Conservation (phyloP, 2,888 invertebrate genomes). For the Caenorhabditis sp. region DNA sequence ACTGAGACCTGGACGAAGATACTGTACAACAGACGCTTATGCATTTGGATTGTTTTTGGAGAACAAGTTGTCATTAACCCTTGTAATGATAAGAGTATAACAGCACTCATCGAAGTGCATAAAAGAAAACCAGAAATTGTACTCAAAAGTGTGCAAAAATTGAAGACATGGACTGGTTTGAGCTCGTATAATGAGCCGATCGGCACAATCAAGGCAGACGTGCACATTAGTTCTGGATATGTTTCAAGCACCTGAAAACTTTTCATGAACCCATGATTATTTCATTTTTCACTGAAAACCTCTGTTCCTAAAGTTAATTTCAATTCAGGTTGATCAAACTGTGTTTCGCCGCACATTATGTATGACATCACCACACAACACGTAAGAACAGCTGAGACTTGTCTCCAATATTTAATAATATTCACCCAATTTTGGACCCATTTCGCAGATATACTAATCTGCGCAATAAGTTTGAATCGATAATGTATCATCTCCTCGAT, state of each 20-base stretch:
- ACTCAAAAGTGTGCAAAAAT: too few species aligned
- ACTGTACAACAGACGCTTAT: slow-evolving; percentile 23
- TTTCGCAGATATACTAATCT: slow-evolving; percentile 3
- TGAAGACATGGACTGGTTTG: too few species aligned
- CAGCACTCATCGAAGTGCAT: too few species aligned
- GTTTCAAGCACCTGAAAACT: too few species aligned
- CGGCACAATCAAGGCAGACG: too few species aligned
- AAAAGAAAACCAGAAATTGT: too few species aligned
- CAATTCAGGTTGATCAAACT: slow-evolving; percentile 25
- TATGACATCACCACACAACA: background rate
- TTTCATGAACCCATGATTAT: too few species aligned
- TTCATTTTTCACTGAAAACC: slow-evolving; percentile 10
- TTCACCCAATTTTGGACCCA: slow-evolving; percentile 14
- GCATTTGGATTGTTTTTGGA: slow-evolving; percentile 20
- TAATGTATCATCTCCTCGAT: slow-evolving; percentile 27
- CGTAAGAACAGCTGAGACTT: background rate
- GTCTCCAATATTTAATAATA: background rate
- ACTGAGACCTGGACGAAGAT: slow-evolving; percentile 15
- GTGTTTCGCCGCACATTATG: slow-evolving; percentile 9
- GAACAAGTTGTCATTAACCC: slow-evolving; percentile 5
- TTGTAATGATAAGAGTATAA: background rate
- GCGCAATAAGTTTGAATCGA: slow-evolving; percentile 22
- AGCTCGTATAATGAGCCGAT: too few species aligned
- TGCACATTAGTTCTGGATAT: too few species aligned
- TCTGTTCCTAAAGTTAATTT: slow-evolving; percentile 4